phyloP scores from a whole-genome alignment of 1,140 invertebrate species.

The Temnothorax curvispinosus region DNA sequence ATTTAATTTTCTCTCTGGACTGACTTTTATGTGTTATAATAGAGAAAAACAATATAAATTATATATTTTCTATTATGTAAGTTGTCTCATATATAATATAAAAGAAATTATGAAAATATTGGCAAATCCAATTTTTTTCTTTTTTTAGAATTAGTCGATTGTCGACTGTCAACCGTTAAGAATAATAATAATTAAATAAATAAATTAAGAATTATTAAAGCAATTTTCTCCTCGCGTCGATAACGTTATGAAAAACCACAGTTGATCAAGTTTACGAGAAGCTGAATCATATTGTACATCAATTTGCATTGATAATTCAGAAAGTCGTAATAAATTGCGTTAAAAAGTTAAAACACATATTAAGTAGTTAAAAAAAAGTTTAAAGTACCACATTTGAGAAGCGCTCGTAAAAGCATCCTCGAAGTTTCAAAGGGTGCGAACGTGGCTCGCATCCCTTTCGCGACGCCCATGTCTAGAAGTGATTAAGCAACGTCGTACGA shows the following conservation, averaged over 20 bases:
- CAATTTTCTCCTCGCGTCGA: background rate
- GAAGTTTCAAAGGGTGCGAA: background rate
- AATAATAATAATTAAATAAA: too few relatives aligned
- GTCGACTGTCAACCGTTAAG: background rate
- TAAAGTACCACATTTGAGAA: background rate
- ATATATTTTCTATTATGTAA: background rate
- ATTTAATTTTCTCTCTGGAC: background rate
- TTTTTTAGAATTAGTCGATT: background rate
- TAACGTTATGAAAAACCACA: background rate
- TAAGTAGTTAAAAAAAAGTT: background rate
- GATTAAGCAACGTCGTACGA: constrained; percentile 67
- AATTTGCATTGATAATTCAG: background rate
- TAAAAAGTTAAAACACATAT: background rate
- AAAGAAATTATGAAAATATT: background rate
- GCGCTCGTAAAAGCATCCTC: background rate
- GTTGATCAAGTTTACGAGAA: background rate
- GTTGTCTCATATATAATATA: background rate
- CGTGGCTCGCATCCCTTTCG: constrained; percentile 9
- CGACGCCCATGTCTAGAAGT: constrained; percentile 33
- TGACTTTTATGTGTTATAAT: background rate
- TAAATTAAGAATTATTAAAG: background rate
- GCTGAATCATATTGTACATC: background rate
- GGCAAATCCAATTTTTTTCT: background rate
- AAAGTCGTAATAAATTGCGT: background rate
- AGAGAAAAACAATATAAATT: background rate